Conservation (phyloP, 2,888 invertebrate genomes). For the Pteria penguin region DNA sequence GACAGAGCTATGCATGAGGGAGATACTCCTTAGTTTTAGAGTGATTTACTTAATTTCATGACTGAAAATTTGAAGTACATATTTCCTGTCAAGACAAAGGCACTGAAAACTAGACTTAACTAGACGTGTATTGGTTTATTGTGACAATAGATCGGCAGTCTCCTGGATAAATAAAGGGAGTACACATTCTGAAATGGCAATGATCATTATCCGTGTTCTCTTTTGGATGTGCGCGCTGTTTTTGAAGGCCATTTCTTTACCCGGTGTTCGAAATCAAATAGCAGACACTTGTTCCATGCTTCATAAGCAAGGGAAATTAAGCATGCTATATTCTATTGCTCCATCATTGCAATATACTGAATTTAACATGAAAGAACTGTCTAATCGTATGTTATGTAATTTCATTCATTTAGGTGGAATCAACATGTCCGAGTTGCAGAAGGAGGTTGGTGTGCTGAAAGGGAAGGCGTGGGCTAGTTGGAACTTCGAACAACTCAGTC, state of each 20-base stretch:
- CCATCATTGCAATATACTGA: not conserved
- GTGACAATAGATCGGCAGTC: not conserved
- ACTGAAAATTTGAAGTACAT: no score
- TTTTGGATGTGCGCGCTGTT: not conserved
- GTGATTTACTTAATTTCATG: no score
- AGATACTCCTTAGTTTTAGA: no score
- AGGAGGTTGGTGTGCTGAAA: not conserved
- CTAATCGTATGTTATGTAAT: constrained; percentile 14
- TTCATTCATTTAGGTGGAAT: constrained; percentile 22
- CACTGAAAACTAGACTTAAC: no score
- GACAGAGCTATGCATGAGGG: no score
- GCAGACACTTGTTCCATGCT: not conserved
- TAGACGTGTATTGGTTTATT: not conserved
- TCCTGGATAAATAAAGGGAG: not conserved
- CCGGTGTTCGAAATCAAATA: not conserved
- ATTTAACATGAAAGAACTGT: not conserved
- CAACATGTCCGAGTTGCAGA: not conserved
- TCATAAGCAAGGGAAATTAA: not conserved
- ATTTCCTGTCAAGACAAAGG: no score
- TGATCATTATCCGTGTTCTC: not conserved
- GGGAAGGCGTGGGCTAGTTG: constrained; percentile 29
- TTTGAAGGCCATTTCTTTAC: not conserved
- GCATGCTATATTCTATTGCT: not conserved
- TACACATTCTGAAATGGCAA: not conserved
- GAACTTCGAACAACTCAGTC: constrained; percentile 21